These are phyloP conservation scores for Plecturocebus donacophilus DNA, from an alignment of 2,113 vertebrate species.

Conservation along the genomic window DNA sequence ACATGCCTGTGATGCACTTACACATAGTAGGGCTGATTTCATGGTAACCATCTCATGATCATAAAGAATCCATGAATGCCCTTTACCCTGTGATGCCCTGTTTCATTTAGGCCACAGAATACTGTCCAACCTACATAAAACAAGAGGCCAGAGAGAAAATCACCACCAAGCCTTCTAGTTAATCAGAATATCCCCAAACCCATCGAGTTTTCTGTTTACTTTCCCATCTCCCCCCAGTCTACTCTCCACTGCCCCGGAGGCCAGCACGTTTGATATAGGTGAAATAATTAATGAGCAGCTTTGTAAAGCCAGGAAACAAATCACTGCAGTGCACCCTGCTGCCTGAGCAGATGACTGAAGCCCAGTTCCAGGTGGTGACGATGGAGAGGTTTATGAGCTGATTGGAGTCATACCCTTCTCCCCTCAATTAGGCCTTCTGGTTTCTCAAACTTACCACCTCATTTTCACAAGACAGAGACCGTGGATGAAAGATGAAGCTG, in stretches of 20 bases:
- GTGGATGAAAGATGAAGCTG: conserved; percentile 37
- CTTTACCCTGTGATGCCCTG: too few relatives aligned
- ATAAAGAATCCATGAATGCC: fast-evolving
- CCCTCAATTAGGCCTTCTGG: not conserved
- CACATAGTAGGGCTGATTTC: not conserved
- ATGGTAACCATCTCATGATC: fast-evolving
- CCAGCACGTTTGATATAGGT: not conserved
- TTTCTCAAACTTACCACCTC: not conserved
- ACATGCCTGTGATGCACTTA: fast-evolving
- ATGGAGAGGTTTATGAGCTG: not conserved
- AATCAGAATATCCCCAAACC: not conserved
- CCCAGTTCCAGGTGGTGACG: not conserved
- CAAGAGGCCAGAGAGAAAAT: not conserved
- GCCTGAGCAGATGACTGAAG: not conserved
- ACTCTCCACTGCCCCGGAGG: not conserved
- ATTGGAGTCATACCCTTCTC: not conserved
- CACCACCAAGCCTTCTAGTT: fast-evolving
- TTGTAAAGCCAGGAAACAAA: not conserved
- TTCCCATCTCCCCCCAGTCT: not conserved
- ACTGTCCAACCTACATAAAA: fast-evolving
- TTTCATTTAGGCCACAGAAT: not conserved
- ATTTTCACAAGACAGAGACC: conserved; percentile 60
- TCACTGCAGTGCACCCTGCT: not conserved
- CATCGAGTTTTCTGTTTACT: fast-evolving
- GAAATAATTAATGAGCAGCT: not conserved